Percentiles rank a stretch among this genome's conserved stretches.
Evolutionary conservation across 2,888 invertebrate species (phyloP).

Genomic region (Clepsis dumicolana): DNA sequence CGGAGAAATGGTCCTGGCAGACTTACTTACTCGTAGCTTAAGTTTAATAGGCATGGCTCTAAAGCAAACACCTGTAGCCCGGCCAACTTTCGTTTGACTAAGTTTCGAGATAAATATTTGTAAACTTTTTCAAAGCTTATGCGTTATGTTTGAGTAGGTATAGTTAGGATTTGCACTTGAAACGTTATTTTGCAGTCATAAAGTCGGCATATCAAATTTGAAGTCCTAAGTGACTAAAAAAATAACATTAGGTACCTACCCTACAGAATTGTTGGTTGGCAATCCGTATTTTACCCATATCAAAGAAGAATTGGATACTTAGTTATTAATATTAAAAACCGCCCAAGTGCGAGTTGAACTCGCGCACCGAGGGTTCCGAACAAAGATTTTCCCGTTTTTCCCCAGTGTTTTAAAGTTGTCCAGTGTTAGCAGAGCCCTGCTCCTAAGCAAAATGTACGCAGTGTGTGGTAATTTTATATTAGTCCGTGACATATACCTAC

Average conservation of each 20-base stretch:
- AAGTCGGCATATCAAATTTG: background rate
- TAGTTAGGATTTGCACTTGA: background rate
- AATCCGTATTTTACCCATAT: background rate
- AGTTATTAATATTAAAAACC: too few species aligned
- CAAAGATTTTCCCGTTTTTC: too few species aligned
- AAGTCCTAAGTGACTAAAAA: too few species aligned
- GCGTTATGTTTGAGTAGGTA: background rate
- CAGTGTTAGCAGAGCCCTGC: too few species aligned
- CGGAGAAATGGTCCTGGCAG: constrained; percentile 11
- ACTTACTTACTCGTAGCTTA: constrained; percentile 14
- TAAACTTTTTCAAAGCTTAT: background rate
- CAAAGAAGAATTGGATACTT: too few species aligned
- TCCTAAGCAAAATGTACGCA: too few species aligned
- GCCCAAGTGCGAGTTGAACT: too few species aligned
- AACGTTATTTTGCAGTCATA: background rate
- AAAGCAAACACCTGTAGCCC: constrained; percentile 30
- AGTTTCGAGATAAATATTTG: constrained; percentile 2
- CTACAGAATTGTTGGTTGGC: background rate
- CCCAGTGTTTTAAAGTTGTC: too few species aligned
- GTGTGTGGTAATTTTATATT: too few species aligned
- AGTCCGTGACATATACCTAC: too few species aligned
- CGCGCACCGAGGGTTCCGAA: too few species aligned
- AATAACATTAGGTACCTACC: background rate
- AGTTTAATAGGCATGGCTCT: constrained; percentile 25
- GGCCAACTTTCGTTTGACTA: constrained; percentile 20